Evolutionary conservation across 1,140 invertebrate species (phyloP).

Genomic region (Diploscapter pachys): DNA sequence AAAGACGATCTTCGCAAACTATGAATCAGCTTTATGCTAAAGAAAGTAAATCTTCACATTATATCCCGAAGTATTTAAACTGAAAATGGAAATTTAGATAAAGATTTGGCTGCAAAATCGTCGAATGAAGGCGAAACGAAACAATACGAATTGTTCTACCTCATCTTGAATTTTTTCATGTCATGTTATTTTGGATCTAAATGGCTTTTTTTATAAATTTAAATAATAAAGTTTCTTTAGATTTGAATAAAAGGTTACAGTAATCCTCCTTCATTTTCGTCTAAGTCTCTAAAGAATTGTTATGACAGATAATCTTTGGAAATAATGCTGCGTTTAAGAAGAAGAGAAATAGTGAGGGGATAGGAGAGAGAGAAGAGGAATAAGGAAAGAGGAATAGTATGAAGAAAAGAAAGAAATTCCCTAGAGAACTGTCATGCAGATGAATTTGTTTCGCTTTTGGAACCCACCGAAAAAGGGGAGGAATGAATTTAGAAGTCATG

Average conservation of each 20-base stretch:
- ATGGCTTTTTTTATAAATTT: background rate
- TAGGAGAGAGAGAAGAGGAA: too few species aligned
- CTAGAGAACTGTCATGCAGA: too few species aligned
- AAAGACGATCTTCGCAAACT: background rate
- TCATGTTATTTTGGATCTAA: background rate
- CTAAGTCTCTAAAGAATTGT: too few species aligned
- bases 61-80: conserved; percentile 12
- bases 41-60: background rate
- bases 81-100: conserved; percentile 42
- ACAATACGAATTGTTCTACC: background rate
- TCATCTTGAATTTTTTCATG: background rate
- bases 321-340: too few species aligned
- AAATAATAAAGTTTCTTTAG: background rate
- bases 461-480: too few species aligned
- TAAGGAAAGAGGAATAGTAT: too few species aligned
- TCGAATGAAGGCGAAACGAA: conserved; percentile 91
- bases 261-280: too few species aligned
- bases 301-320: too few species aligned
- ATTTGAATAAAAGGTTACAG: conserved; percentile 1
- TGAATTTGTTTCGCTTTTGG: too few species aligned
- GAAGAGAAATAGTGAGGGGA: too few species aligned
- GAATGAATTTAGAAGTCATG: too few species aligned
- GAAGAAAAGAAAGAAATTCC: too few species aligned
- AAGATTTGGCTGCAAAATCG: conserved; percentile 75
- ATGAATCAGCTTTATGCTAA: background rate